Conservation (phyloP, 2,113 vertebrate genomes). For the Fregata magnificens region DNA sequence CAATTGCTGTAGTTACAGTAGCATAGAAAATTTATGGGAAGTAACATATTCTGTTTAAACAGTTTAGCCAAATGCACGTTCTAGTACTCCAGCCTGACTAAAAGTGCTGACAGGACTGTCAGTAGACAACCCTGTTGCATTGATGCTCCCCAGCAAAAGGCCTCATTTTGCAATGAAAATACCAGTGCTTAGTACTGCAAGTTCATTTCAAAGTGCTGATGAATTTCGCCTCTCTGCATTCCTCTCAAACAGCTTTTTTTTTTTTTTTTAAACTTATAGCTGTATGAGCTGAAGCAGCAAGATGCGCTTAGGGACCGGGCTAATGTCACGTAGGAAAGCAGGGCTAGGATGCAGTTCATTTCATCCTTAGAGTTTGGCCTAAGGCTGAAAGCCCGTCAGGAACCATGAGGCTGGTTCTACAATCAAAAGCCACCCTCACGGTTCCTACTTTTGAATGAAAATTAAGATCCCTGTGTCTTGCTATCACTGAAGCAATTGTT, state of each 20-base stretch:
- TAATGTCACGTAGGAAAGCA: neutral
- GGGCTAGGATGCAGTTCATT: neutral
- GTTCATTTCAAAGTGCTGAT: constrained; percentile 33
- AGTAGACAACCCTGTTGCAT: neutral
- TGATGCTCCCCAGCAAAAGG: constrained; percentile 43
- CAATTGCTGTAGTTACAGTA: neutral
- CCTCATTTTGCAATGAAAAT: constrained; percentile 18
- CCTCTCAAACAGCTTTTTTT: neutral
- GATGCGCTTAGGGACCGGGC: neutral
- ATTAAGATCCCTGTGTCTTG: neutral
- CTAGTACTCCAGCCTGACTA: neutral
- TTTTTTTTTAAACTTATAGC: neutral
- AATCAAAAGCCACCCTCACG: neutral
- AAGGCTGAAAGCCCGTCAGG: neutral
- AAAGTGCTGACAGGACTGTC: constrained; percentile 46
- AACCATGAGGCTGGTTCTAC: neutral
- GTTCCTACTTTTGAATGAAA: neutral
- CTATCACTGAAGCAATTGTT: neutral
- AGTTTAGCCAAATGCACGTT: neutral
- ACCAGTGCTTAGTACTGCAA: constrained; percentile 19
- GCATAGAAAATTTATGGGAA: neutral
- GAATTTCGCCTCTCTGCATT: neutral
- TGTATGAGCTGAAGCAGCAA: neutral
- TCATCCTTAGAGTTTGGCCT: neutral
- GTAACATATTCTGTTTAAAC: neutral